A percentile compares a stretch with the other conserved stretches of the same genome.
Evolutionary conservation across 2,113 vertebrate species (phyloP).

Genomic region (Melanocharis versteri): DNA sequence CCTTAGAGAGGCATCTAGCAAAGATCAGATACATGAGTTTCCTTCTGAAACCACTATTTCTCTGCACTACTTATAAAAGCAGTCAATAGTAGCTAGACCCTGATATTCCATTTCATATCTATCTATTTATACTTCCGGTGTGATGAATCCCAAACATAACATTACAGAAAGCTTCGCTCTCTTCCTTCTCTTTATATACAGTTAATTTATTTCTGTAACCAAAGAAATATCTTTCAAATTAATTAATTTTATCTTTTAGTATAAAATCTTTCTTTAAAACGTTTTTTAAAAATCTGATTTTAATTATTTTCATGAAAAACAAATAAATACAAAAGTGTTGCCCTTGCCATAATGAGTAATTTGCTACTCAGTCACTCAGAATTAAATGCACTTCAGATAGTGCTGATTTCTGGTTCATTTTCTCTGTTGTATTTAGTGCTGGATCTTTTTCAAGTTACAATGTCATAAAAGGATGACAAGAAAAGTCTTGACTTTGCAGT

Average conservation of each 20-base stretch:
- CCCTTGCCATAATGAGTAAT: neutral
- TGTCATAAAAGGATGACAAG: constrained; percentile 53
- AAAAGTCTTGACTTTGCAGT: constrained; percentile 68
- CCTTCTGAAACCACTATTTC: neutral
- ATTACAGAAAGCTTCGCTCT: neutral
- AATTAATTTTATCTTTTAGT: neutral
- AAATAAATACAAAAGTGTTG: neutral
- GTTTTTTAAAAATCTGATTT: neutral
- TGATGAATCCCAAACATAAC: neutral
- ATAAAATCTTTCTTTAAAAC: neutral
- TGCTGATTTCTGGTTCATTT: constrained; percentile 45
- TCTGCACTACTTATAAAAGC: neutral
- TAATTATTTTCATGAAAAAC: neutral
- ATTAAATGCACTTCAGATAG: neutral
- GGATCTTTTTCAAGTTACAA: constrained; percentile 53
- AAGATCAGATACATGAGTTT: neutral
- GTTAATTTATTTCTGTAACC: neutral
- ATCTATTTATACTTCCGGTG: neutral
- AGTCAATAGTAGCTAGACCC: neutral
- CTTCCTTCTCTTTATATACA: neutral
- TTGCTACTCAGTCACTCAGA: neutral
- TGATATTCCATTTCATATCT: neutral
- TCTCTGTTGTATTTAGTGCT: neutral
- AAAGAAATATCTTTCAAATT: neutral
- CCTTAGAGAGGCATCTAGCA: neutral